Base-by-base conservation (phyloP, 2,888 invertebrate genomes). In the Lycocerus yunnanus region DNA sequence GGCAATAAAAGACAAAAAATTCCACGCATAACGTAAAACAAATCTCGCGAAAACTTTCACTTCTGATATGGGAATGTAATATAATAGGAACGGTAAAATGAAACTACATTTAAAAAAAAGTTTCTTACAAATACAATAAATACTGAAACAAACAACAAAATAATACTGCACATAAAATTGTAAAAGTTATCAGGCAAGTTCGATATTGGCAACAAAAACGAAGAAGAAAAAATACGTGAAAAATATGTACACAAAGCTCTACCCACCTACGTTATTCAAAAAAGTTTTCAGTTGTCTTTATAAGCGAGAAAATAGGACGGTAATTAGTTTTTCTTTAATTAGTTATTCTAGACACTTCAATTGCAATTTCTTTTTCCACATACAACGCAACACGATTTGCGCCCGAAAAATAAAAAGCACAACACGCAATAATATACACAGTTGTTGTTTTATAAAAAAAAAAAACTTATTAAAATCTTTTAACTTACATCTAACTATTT, bases 141-240 rank as follows among this genome's bases (percentile, higher is more conserved):
- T 73, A 73, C 72, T 68, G 72, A 59, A 20, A 21, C 21, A 20
- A 21, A 71, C 20, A 63, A 74, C 15, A 72, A 75, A 75, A 75
- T 75, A 75, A 75, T 75, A 75, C 75, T 75, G 75, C 67, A 73
- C 61, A 68, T 72, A 66, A 73, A 66, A 21, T 69, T 21, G 69
- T 72, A 63, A 69, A 61, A 61, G 16, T 14, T 58, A 60, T 71
- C 63, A 24, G n/a, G 69, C 66, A 73, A 70, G 66, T 63, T 73
- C 58, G 43, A 18, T 63, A 13, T 13, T 18, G 61, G 20, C 61
- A 16, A 63, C 18, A 63, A 63, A 43, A 43, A 43, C 43, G 43
- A 43, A 43, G 43, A 43, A 43, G n/a, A 21, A 27, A 43, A 43
- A 63, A 63, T 18, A 18, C 20, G 16, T 18, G 61, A 63, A 43